These are phyloP conservation scores for Fulica atra DNA, from an alignment of 2,113 vertebrate species.

Conservation along the genomic window DNA sequence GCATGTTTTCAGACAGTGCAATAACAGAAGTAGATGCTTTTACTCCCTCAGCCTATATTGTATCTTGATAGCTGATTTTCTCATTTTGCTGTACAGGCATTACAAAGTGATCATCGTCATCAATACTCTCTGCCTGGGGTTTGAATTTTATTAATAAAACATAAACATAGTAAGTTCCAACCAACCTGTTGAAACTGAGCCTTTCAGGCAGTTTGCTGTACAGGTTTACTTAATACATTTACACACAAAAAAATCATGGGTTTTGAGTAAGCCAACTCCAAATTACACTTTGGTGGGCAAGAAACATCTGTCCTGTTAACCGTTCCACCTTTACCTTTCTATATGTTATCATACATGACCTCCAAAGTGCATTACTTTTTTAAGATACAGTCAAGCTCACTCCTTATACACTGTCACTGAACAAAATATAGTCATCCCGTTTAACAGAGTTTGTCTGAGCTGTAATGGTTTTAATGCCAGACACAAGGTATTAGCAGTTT, in stretches of 20 bases:
- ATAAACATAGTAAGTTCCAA: background rate
- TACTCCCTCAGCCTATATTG: background rate
- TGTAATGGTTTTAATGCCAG: background rate
- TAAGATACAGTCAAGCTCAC: background rate
- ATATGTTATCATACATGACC: fast-evolving
- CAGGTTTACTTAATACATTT: background rate
- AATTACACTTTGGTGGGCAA: background rate
- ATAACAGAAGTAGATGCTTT: background rate
- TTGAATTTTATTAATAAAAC: slow-evolving; percentile 10
- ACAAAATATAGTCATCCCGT: background rate
- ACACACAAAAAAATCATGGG: too few relatives aligned
- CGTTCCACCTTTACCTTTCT: background rate
- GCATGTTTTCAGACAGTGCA: background rate
- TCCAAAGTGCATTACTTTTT: background rate
- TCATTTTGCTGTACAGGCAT: background rate
- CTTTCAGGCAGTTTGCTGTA: background rate
- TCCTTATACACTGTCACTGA: background rate
- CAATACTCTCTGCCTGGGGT: background rate
- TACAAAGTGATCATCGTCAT: background rate
- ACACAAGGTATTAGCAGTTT: background rate
- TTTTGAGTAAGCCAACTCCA: background rate
- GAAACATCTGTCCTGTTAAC: background rate
- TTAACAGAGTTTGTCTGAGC: background rate
- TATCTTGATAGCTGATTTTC: background rate
- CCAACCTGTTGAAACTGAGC: background rate